Base-by-base conservation (phyloP, 2,113 vertebrate genomes). In the Cebidichthys violaceus region DNA sequence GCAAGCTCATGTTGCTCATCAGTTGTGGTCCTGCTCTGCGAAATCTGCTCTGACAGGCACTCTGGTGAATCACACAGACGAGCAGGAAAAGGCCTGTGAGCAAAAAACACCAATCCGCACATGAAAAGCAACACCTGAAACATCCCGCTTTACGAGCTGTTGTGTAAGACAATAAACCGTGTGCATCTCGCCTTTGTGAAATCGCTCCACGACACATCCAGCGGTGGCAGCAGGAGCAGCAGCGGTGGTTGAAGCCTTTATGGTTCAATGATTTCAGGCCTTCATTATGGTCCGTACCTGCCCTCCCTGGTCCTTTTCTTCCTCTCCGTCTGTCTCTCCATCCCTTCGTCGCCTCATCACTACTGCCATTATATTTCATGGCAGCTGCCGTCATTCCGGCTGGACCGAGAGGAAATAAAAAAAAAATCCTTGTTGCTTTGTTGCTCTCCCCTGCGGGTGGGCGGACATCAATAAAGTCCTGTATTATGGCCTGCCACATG, bases 381-480 rank as follows among this genome's bases (percentile, higher is more conserved):
- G 81, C 77, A 55, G 77, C 75, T 55, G 55, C 73, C 68, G 29
- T 77, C 41, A 1, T n/a, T 27, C 43, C 29, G 50, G 77, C 59
- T 70, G 70, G 67, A 86, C 79, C 71, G 85, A 22, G 80, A 89
- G 90, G 91, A 94, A 92, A 92, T 94, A 91, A 27, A 59, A 27
- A 24, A 27, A 92, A 89, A 89, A 77, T 87, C 83, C 81, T 88
- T 90, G 81, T 87, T 86, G 70, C 73, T 69, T 77, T 70, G 68
- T 86, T 2, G 4, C 31, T 69, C 45, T 81, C 69, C 73, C 43
- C 45, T 80, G 77, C 81, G 66, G 71, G 68, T 74, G 55, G 61
- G 27, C 4, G 65, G 70, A 70, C 74, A 64, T 88, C 88, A 87
- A 90, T 88, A 90, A 86, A 81, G 70, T 79, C 61, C 29, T 66